Conservation (phyloP, 2,797 vertebrate genomes). For the Paedocypris micromegethes region DNA sequence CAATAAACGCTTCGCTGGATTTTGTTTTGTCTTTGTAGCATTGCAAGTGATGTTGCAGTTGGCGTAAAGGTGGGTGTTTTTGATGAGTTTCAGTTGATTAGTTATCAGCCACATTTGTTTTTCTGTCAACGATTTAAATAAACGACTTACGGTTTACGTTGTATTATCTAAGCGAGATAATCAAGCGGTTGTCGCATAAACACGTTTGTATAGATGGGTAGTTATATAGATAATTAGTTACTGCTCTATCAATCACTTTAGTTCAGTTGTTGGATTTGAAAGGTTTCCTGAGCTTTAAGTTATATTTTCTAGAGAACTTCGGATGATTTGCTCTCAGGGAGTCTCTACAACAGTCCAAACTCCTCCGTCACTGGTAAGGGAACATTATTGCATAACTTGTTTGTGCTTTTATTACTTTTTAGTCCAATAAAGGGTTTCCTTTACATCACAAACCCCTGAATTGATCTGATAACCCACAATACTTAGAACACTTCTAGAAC, state of each 20-base stretch:
- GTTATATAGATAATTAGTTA: neutral
- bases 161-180: no score
- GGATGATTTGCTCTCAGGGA: slow-evolving; percentile 92
- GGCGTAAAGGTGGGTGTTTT: slow-evolving; percentile 79
- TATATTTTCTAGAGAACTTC: slow-evolving; percentile 84
- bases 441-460: no score
- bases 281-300: slow-evolving; percentile 18
- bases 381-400: neutral
- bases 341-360: slow-evolving; percentile 91
- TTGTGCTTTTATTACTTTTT: no score
- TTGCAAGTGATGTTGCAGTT: slow-evolving; percentile 85
- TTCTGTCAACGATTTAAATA: neutral
- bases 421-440: no score
- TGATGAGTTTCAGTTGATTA: neutral
- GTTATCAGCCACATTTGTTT: neutral
- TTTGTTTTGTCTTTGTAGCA: slow-evolving; percentile 59
- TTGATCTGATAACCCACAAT: no score
- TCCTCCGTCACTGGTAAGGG: slow-evolving; percentile 81
- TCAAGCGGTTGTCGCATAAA: no score
- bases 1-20: neutral
- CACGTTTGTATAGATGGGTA: slow-evolving; percentile 74
- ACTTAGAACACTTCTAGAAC: no score
- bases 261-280: neutral
- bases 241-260: neutral
- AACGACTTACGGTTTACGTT: no score